A percentile compares a stretch with the other conserved stretches of the same genome.
phyloP scores from a whole-genome alignment of 2,888 invertebrate species.

The Orthosia gothica region DNA sequence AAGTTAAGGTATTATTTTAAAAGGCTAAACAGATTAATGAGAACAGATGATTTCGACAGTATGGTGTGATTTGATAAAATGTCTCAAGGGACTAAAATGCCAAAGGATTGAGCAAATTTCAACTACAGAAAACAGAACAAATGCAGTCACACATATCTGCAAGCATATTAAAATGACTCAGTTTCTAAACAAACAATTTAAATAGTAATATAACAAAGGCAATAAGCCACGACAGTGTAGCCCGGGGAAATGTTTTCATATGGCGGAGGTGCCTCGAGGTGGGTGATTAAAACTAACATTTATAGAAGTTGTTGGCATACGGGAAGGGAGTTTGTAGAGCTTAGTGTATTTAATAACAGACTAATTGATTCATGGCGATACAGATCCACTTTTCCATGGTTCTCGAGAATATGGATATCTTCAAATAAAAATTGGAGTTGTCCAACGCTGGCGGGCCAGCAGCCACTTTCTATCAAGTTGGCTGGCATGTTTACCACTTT shows the following conservation, averaged over 20 bases:
- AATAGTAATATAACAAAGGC: constrained; percentile 66
- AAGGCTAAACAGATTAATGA: too few relatives aligned
- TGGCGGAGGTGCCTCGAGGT: constrained; percentile 67
- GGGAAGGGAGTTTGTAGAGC: constrained; percentile 35
- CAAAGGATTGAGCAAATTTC: too few relatives aligned
- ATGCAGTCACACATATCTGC: constrained; percentile 12
- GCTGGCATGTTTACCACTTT: too few relatives aligned
- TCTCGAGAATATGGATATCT: too few relatives aligned
- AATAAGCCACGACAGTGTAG: constrained; percentile 68
- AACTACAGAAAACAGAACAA: constrained; percentile 6
- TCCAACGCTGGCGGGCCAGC: too few relatives aligned
- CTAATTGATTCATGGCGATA: too few relatives aligned
- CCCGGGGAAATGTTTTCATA: constrained; percentile 68
- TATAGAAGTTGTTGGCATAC: constrained; percentile 61
- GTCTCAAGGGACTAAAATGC: background rate
- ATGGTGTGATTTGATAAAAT: too few relatives aligned
- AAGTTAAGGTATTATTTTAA: too few relatives aligned
- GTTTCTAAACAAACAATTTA: constrained; percentile 49
- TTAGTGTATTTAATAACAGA: background rate
- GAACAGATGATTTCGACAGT: too few relatives aligned
- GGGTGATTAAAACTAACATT: constrained; percentile 76
- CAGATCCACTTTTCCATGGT: too few relatives aligned
- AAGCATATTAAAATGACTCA: constrained; percentile 48
- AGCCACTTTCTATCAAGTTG: too few relatives aligned
- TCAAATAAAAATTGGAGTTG: too few relatives aligned